Evolutionary conservation across 2,888 invertebrate genomes (phyloP).

Genomic region (Patella caerulea): DNA sequence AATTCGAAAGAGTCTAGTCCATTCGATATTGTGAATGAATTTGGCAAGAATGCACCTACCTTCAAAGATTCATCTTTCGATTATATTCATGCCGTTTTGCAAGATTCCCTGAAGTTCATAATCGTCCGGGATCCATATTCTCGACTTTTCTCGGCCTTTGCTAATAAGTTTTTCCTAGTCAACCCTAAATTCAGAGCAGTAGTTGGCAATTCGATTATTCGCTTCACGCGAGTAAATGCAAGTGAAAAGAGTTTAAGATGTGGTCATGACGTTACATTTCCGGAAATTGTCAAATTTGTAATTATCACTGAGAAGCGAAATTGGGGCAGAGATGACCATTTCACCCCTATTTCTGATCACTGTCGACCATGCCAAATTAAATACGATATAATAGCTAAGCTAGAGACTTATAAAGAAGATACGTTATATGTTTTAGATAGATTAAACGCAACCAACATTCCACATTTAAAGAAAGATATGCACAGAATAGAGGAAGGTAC

Average conservation of each 20-base stretch:
- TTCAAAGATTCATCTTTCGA: too few species aligned
- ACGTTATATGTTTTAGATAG: neutral
- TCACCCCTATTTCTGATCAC: neutral
- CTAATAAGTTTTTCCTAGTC: neutral
- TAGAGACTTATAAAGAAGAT: conserved; percentile 1
- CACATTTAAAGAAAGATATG: neutral
- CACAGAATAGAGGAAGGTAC: neutral
- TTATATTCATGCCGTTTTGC: neutral
- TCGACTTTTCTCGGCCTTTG: neutral
- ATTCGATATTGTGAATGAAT: too few species aligned
- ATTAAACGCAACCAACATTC: neutral
- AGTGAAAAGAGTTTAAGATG: neutral
- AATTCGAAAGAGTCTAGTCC: too few species aligned
- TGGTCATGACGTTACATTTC: neutral
- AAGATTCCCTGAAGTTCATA: neutral
- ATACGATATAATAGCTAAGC: neutral
- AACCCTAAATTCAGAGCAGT: too few species aligned
- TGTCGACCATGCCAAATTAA: neutral
- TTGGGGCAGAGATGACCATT: neutral
- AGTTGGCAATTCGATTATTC: neutral
- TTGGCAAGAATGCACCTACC: too few species aligned
- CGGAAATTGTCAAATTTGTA: neutral
- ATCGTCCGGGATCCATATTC: conserved; percentile 2
- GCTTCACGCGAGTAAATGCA: neutral
- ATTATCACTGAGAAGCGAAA: neutral